Base-by-base conservation (phyloP, 1,140 invertebrate genomes). In the Nebria ingens region DNA sequence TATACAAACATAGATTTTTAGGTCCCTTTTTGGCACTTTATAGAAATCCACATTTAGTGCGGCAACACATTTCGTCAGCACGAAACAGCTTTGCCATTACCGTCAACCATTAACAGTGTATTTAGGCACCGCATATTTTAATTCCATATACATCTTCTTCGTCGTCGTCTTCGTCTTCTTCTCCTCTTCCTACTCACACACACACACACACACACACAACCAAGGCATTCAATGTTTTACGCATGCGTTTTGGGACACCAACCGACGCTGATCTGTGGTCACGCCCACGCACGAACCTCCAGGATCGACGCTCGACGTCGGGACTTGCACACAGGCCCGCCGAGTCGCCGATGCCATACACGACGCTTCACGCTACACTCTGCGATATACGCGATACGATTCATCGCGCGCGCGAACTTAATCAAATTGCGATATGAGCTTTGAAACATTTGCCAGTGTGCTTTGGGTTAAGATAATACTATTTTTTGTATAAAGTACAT, bases 311-410 rank as follows among this genome's bases (percentile, higher is more conserved):
- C 56, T 58, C 56, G 56, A 61, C 59, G 59, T 56, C 21, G 61
- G 64, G 55, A 71, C 70, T 68, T 61, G 40, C 40, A 45, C 40
- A 12, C 4, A 9, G 40, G 40, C 40, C 17, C 40, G 40, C 17
- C 17, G 6, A 17, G 40, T 45, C 40, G 40, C 9, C 40, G 40
- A 17, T 4, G 9, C 9, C 17, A 17, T 3, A 42, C 20, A 53
- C 40, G 51, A 55, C 51, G 55, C 50, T 72, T 50, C 68, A 72
- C 58, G 69, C 67, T 45, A 65, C 64, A 21, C 34, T 29, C 13
- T 29, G 25, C 13, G 17, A 45, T 6, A 45, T 4, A 17, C 40
- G 40, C 40, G 40, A 45, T n/a, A n/a, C n/a, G n/a, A n/a, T n/a
- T n/a, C n/a, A 59, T 68, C 68, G 45, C 64, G 64, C 22, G 15